Evolutionary conservation across 2,113 vertebrate species (phyloP), one percentile per base, ranked within the genome.

Genomic region (Strix aluco): DNA sequence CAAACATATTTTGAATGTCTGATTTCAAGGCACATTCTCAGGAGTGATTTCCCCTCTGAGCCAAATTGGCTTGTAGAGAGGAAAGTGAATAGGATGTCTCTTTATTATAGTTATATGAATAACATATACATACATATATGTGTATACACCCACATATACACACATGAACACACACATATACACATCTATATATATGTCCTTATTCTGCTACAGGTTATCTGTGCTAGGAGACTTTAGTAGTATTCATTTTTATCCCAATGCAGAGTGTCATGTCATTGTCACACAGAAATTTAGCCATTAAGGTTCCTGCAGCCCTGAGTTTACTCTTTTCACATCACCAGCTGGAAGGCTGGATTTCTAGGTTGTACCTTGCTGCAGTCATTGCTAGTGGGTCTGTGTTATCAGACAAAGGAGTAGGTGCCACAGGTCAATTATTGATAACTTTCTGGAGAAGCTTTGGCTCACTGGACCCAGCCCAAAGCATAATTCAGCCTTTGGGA

Each of bases 401-500:
- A 44, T 47, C 77, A 81, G 62, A 70, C 4, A 71, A 82, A 54
- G 26, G 32, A 73, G 10, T 34, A 47, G 51, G 23, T 86, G 21
- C 22, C 9, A 14, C 13, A 78, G 71, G 46, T 81, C 83, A 94
- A 42, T 84, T 87, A 84, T 21, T 81, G 62, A 86, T 71, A 94
- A 89, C 20, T 27, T 92, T 67, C 57, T 91, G 77, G 29, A 86
- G 47, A 5, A 84, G 5, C 32, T 84, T 49, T 79, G 59, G 6
- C 36, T 73, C 67, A 18, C 36, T 58, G 15, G 59, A 84, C 52
- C 12, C 57, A 89, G 13, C 36, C 29, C 9, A 73, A 81, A 78
- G 29, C n/a, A 47, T 81, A 83, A 78, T 71, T 95, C 72, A 81
- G 4, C 36, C 69, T 92, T 91, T 91, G 83, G 81, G 38, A 74